Base-by-base conservation (phyloP, 2,888 invertebrate species). In the Stenurella melanura region DNA sequence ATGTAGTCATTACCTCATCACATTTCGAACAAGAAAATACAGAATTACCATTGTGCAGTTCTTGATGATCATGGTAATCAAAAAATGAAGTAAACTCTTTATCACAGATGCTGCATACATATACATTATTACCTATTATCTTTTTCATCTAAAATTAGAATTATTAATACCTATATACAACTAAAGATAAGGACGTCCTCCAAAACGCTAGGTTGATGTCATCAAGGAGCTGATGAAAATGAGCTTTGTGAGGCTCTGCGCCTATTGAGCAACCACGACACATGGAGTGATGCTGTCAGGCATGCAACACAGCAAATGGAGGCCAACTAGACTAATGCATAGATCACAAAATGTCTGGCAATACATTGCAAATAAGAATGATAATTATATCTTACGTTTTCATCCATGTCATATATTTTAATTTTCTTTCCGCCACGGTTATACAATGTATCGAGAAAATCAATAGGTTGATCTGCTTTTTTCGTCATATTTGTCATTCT, bases 11-110 rank as follows among this genome's bases (percentile, higher is more conserved):
- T 82, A 85, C 85, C 77, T 83, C 72, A 38, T 76, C 54, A 76
- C 86, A 86, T 77, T 82, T 82, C 67, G 77, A 80, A 76, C 85
- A 86, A 56, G 79, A 76, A 77, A 85, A 85, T 11, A 83, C 80
- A 7, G 77, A 74, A 80, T 84, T 68, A 77, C 80, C 77, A 61
- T 82, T 74, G 38, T 86, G 86, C 10, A 69, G 75, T 60, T 77
- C 75, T 78, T 85, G 86, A 75, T 86, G 86, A 61, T 85, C 83
- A n/a, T 83, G 74, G 73, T 84, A 85, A 19, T 85, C 83, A n/a
- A 82, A 80, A 79, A 84, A 85, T 30, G 80, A 80, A 63, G 76
- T 69, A 71, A 86, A 86, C 26, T 78, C n/a, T 67, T 75, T 71
- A 2, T 58, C 58, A 73, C 85, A 85, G 68, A 85, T 78, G 64